Conservation (phyloP, 1,140 invertebrate species). For the Ostrea denselamellosa region DNA sequence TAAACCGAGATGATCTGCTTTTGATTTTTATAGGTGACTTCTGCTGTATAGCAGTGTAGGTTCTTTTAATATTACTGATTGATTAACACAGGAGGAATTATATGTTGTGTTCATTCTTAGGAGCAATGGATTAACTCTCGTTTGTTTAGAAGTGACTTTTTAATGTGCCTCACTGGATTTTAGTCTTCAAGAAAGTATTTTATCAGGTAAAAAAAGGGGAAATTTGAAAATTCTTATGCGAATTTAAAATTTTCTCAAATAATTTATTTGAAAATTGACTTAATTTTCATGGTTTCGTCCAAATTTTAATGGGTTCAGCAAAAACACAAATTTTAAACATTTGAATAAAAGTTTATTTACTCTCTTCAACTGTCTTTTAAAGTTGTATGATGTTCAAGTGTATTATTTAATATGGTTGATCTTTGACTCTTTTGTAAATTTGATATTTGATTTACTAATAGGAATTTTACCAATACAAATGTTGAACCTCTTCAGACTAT, state of each 20-base stretch:
- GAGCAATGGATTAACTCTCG: background rate
- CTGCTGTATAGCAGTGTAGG: background rate
- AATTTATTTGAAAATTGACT: background rate
- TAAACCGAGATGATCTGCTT: constrained; percentile 30
- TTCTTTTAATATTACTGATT: background rate
- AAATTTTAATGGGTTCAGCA: background rate
- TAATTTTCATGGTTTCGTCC: background rate
- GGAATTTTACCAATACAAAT: constrained; percentile 33
- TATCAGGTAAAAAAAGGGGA: constrained; percentile 11
- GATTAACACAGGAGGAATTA: constrained; percentile 17
- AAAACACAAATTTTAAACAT: background rate
- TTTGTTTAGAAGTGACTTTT: constrained; percentile 7
- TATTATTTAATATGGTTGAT: constrained; percentile 35
- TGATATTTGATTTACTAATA: constrained; percentile 40
- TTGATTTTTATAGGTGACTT: constrained; percentile 32
- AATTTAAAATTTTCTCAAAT: background rate
- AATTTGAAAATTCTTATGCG: background rate
- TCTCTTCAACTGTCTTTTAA: constrained; percentile 1
- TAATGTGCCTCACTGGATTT: background rate
- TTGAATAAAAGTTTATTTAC: constrained; percentile 1
- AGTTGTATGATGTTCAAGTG: constrained; percentile 16
- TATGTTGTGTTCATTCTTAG: background rate
- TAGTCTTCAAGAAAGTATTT: background rate
- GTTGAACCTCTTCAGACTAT: constrained; percentile 11
- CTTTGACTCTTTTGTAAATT: constrained; percentile 20